phyloP scores from a whole-genome alignment of 2,888 invertebrate species.

The Dromius quadrimaculatus region DNA sequence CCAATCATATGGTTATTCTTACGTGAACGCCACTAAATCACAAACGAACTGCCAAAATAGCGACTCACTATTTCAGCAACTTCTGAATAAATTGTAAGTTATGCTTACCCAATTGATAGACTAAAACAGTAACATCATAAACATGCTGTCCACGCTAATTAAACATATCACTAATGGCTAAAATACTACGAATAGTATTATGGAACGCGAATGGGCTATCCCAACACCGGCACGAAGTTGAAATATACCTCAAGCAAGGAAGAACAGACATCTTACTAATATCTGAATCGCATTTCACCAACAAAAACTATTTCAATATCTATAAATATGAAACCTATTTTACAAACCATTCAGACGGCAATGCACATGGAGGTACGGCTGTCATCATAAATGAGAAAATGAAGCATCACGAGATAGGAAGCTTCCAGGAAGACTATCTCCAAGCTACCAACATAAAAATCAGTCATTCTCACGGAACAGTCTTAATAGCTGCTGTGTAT shows the following conservation, averaged over 20 bases:
- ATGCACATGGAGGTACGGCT: neutral
- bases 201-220: slow-evolving; percentile 44
- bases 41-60: neutral
- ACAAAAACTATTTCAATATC: slow-evolving; percentile 8
- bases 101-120: slow-evolving; percentile 40
- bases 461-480: neutral
- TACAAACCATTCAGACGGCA: slow-evolving; percentile 9
- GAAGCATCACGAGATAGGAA: slow-evolving; percentile 5
- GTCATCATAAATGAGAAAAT: slow-evolving; percentile 6
- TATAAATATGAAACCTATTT: slow-evolving; percentile 30
- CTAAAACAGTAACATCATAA: slow-evolving; percentile 45
- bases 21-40: neutral
- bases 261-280: slow-evolving; percentile 16
- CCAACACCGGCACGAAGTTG: slow-evolving; percentile 17
- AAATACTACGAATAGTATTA: slow-evolving; percentile 36
- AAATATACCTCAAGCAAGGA: slow-evolving; percentile 8
- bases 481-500: slow-evolving; percentile 13
- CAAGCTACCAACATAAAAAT: slow-evolving; percentile 29
- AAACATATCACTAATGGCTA: slow-evolving; percentile 30
- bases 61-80: slow-evolving; percentile 2
- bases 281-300: slow-evolving; percentile 19
- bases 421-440: slow-evolving; percentile 11
- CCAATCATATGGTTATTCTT: neutral
- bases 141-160: slow-evolving; percentile 39
- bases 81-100: slow-evolving; percentile 38